These are phyloP conservation scores for Stictonetta naevosa DNA, from an alignment of 2,113 vertebrate species.

Conservation along the genomic window DNA sequence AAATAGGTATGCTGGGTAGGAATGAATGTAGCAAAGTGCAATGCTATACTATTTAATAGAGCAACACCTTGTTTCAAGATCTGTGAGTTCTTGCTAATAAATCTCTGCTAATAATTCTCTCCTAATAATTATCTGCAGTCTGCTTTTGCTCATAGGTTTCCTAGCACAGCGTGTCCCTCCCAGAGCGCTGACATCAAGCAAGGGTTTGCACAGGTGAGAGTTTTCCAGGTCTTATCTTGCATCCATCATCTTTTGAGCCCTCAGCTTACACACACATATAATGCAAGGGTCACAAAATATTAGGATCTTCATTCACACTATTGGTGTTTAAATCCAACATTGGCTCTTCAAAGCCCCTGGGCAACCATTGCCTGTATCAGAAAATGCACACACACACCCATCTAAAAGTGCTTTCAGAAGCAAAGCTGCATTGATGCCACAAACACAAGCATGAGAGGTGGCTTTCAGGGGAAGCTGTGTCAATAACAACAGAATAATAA, in stretches of 20 bases:
- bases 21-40: neutral
- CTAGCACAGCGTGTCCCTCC: accelerated
- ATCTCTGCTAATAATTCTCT: neutral
- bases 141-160: neutral
- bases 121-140: neutral
- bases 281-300: neutral
- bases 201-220: neutral
- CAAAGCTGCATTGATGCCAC: neutral
- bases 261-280: neutral
- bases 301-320: neutral
- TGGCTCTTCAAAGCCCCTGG: accelerated
- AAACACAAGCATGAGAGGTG: neutral
- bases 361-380: neutral
- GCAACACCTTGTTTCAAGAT: neutral
- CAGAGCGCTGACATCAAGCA: neutral
- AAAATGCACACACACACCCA: neutral
- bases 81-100: neutral
- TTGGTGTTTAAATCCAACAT: neutral
- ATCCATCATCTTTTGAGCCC: neutral
- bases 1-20: neutral
- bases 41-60: neutral
- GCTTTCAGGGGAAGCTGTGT: constrained; percentile 1
- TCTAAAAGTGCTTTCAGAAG: neutral
- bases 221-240: constrained; percentile 17
- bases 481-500: constrained; percentile 3